Evolutionary conservation across 2,797 vertebrate genomes (phyloP), one percentile per base, ranked within the genome.

Genomic region (Margarornis squamiger): DNA sequence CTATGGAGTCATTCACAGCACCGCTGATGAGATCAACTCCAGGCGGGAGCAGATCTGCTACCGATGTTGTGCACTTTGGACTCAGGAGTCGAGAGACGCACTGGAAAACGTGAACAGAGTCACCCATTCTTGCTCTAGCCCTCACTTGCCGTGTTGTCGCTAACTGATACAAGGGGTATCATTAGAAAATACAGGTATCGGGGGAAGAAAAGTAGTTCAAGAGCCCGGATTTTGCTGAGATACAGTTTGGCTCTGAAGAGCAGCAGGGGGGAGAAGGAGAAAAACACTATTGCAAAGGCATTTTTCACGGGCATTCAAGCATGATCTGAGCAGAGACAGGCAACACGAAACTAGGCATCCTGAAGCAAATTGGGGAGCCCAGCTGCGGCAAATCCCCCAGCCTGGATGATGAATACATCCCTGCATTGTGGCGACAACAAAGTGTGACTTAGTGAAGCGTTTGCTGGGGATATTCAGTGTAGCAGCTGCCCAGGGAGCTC

Each of bases 331-430:
- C 67, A 39, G 48, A 73, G 62, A 76, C 27, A 1, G 7, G 73
- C 1, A 15, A 75, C 55, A 24, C 0, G 4, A 87, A 78, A 19
- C 54, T 26, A 29, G 46, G 88, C 57, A n/a, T 86, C 45, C 76
- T 72, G 58, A 66, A 93, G 66, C 43, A 73, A 81, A 62, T 7
- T 0, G 4, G 67, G 83, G 46, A 90, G 77, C 55, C 77, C 62
- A 85, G 74, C 78, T 86, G 90, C 34, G 5, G 77, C 80, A 88
- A 86, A 91, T 93, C 85, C 62, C 68, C 24, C 4, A 29, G 59
- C 66, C 73, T 14, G 48, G 63, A 13, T 82, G 92, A 90, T 79
- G 67, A 92, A 43, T 73, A 43, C 63, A 76, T 57, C 76, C 83
- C 91, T 7, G 90, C 93, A 94, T 93, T 93, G 93, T 55, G 11